Evolutionary conservation across 2,888 invertebrate genomes (phyloP).

Genomic region (Exephanes ischioxanthus): DNA sequence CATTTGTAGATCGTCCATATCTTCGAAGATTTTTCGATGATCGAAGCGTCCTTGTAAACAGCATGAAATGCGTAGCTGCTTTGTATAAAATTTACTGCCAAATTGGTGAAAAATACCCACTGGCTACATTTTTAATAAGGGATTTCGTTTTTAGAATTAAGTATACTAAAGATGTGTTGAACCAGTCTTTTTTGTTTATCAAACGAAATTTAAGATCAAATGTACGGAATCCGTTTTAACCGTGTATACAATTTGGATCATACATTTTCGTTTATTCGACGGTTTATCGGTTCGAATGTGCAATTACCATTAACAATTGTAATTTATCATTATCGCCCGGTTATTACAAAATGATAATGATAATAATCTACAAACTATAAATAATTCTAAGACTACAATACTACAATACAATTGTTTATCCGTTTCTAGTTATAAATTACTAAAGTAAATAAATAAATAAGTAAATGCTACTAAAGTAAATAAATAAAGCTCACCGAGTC

Average conservation of each 20-base stretch:
- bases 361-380: background rate
- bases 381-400: background rate
- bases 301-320: background rate
- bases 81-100: too few relatives aligned
- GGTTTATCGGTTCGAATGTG: background rate
- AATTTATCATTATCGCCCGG: background rate
- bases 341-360: background rate
- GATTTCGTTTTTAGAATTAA: too few relatives aligned
- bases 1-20: too few relatives aligned
- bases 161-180: too few relatives aligned
- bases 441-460: too few relatives aligned
- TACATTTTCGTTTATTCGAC: background rate
- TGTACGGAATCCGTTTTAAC: background rate
- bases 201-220: background rate
- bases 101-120: too few relatives aligned
- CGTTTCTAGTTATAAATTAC: background rate
- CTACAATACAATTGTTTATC: background rate
- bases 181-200: too few relatives aligned
- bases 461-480: background rate
- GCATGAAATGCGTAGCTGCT: too few relatives aligned
- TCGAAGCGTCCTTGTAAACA: too few relatives aligned
- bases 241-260: background rate
- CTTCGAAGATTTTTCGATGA: too few relatives aligned
- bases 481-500: conserved; percentile 84
- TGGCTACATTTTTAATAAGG: too few relatives aligned